Base-by-base conservation (phyloP, 1,140 invertebrate species). In the Parasteatoda tepidariorum region DNA sequence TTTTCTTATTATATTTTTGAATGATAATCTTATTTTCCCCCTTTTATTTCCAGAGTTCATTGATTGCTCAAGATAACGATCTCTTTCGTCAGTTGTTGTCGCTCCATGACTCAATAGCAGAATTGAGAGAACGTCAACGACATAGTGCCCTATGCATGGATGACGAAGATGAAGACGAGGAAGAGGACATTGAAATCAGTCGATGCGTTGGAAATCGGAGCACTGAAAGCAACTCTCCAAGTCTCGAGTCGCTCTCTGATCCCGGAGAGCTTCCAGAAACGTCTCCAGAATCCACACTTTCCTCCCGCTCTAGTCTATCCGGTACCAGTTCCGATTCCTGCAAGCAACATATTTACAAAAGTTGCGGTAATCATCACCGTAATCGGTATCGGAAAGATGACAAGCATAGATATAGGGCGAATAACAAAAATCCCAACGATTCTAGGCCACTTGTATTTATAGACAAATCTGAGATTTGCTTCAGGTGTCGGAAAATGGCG, bases 41-140 rank as follows among this genome's bases (percentile, higher is more conserved):
- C 15, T 38, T 79, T 78, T 61, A n/a, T 61, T 85, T 73, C 22
- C 83, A 88, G 87, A 85, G 84, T n/a, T 87, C 86, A 11, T 75
- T 88, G 66, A 86, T 88, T 55, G 82, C 81, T 33, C 86, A 88
- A 83, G 87, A 88, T 79, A 87, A 88, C 85, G 85, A 86, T 61
- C 86, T 88, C 68, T 88, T 88, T 75, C 84, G 84, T 7, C 86
- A 88, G 75, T 85, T 88, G 9, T 79, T 88, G 26, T 84, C 86
- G 5, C 83, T 88, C 13, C 84, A 88, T 74, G 86, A 86, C 33
- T 87, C 87, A 7, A 88, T 88, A 61, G 84, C 85, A 7, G 86
- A 87, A 59, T 83, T 88, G 75, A 38, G 68, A 57, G 85, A 85
- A 68, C 76, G 71, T 5, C 84, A 85, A 30, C 73, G 81, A 1